These are phyloP conservation scores for Zalophus californianus DNA, from an alignment of 2,797 vertebrate genomes.

Conservation along the genomic window DNA sequence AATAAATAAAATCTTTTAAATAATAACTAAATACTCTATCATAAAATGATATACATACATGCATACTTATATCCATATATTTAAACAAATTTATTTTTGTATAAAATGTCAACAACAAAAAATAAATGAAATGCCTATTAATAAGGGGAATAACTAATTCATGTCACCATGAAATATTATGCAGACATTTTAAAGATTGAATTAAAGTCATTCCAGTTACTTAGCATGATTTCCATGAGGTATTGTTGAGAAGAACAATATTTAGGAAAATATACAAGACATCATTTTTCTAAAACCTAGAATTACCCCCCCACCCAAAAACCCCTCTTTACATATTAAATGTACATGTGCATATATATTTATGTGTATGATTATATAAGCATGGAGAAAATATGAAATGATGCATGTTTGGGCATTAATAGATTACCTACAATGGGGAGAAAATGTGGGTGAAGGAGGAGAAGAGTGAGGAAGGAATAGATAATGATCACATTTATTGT, in stretches of 20 bases:
- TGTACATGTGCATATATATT: background rate
- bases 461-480: background rate
- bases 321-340: background rate
- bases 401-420: background rate
- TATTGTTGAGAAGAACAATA: background rate
- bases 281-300: background rate
- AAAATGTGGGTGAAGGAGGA: background rate
- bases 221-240: background rate
- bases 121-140: slow-evolving; percentile 4
- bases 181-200: background rate
- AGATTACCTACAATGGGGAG: background rate
- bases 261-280: background rate
- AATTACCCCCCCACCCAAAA: background rate
- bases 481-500: background rate
- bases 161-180: background rate
- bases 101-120: background rate
- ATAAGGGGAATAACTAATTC: background rate
- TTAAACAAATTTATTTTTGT: background rate
- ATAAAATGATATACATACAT: background rate
- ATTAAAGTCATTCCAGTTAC: background rate
- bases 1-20: too few relatives aligned
- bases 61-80: background rate
- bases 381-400: background rate
- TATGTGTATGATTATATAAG: background rate
- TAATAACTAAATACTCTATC: too few relatives aligned